Evolutionary conservation across 1,140 invertebrate species (phyloP).

Genomic region (Leptonema lineaticorne): DNA sequence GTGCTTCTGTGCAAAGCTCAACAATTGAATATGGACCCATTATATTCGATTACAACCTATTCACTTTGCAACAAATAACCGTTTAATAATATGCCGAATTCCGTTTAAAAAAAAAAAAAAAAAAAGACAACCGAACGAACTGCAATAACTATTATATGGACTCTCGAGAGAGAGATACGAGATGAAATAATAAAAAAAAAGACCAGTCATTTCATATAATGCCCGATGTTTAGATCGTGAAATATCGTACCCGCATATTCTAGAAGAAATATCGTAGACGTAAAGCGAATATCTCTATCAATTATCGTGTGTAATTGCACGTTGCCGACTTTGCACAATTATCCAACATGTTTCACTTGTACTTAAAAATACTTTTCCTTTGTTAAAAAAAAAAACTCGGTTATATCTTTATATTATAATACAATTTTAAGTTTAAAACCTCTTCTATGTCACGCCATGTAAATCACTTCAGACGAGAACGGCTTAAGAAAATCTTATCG

Average conservation of each 20-base stretch:
- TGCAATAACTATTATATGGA: too few relatives aligned
- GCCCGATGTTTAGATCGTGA: not conserved
- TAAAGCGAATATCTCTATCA: constrained; percentile 30
- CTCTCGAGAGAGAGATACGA: not conserved
- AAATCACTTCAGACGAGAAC: too few relatives aligned
- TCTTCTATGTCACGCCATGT: too few relatives aligned
- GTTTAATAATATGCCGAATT: not conserved
- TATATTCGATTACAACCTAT: constrained; percentile 15
- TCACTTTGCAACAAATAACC: constrained; percentile 14
- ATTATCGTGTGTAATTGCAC: constrained; percentile 36
- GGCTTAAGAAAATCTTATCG: too few relatives aligned
- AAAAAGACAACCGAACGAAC: not conserved
- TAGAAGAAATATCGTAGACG: not conserved
- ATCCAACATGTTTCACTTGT: too few relatives aligned
- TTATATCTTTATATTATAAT: too few relatives aligned
- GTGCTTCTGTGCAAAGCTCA: not conserved
- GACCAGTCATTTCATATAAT: not conserved
- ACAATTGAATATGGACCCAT: constrained; percentile 18
- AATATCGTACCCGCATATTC: not conserved
- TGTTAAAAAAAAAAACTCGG: too few relatives aligned
- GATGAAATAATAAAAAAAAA: too few relatives aligned
- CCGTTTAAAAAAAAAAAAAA: not conserved
- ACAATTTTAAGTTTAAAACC: too few relatives aligned
- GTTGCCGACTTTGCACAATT: not conserved
- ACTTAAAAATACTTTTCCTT: too few relatives aligned